Evolutionary conservation across 1,140 invertebrate genomes (phyloP), one percentile per base, ranked within the genome.

Genomic region (Triops cancriformis): DNA sequence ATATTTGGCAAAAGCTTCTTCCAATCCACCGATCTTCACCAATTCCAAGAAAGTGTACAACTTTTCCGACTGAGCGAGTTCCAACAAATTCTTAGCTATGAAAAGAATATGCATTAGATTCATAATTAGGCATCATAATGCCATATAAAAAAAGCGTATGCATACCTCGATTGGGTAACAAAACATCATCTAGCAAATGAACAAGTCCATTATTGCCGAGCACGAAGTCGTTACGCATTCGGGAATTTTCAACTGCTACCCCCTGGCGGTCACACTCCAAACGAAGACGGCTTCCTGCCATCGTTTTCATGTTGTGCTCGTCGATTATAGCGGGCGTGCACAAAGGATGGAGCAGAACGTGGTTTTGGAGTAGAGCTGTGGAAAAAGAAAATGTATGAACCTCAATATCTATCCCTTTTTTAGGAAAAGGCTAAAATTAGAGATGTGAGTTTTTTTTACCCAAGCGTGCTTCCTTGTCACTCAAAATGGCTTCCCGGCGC

Each of bases 251-350:
- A 3, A 85, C 83, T 45, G 80, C 85, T 12, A 83, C 80, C 5
- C 86, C 85, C 7, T 80, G 81, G 41, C 79, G 75, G 76, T 86
- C 84, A 79, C 86, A 87, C 45, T 83, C 82, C 72, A 87, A 83
- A 7, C 77, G 80, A 7, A 86, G 78, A 26, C 82, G 82, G 4
- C 82, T 80, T 0, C 82, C 80, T 9, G 82, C 82, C 11, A 85
- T 78, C 0, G 84, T 85, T 72, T 80, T 80, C 18, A 85, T 83
- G 41, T 82, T 82, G 78, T 86, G 84, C 11, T 86, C 83, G 74
- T 85, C 85, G 1, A 84, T 85, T 14, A 87, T 81, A 0, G 86
- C 86, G 1, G 85, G 82, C 12, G 84, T 72, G 78, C 87, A 87
- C 31, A 87, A 82, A 0, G 84, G 82, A 78, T 87, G 86, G 1